Base-by-base conservation (phyloP, 2,113 vertebrate genomes). In the Mirounga angustirostris region DNA sequence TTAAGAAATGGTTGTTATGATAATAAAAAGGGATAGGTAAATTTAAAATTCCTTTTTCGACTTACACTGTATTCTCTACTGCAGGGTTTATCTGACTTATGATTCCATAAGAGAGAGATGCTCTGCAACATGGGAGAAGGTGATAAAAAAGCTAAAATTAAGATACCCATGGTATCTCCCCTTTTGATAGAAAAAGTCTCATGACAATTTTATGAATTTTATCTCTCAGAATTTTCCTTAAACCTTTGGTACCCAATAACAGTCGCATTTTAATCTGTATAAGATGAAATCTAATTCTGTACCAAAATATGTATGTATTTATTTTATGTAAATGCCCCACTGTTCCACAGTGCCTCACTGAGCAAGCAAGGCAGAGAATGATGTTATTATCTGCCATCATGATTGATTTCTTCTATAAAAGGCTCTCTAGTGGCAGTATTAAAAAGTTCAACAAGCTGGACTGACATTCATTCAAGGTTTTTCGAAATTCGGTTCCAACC, bases 81-180 rank as follows among this genome's bases (percentile, higher is more conserved):
- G 63, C 59, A 78, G 46, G 22, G 36, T 28, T 78, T 87, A 78
- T 91, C 61, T 93, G 85, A 69, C 8, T 71, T 90, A 63, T 16
- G 61, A 78, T 50, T 61, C 21, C 59, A 21, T 65, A n/a, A 63
- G 63, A 85, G 33, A 59, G 0, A 81, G n/a, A 16, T 58, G 21
- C 9, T 92, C 74, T 82, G 33, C 73, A 63, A 81, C 59, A 56
- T 33, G 46, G 6, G 83, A 11, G 52, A 87, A 63, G 52, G 22
- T 52, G 30, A 95, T 65, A 4, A 9, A 86, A 95, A 79, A 84
- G n/a, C 24, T 50, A 69, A 94, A 97, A 86, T 71, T 46, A 80
- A 93, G 73, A 54, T 50, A 81, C 40, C 59, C 59, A 88, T 5
- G 33, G 24, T 22, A 52, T 11, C 7, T 67, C 87, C 52, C 11